These are phyloP conservation scores for Colius striatus DNA, from an alignment of 2,113 vertebrate genomes.

Conservation along the genomic window DNA sequence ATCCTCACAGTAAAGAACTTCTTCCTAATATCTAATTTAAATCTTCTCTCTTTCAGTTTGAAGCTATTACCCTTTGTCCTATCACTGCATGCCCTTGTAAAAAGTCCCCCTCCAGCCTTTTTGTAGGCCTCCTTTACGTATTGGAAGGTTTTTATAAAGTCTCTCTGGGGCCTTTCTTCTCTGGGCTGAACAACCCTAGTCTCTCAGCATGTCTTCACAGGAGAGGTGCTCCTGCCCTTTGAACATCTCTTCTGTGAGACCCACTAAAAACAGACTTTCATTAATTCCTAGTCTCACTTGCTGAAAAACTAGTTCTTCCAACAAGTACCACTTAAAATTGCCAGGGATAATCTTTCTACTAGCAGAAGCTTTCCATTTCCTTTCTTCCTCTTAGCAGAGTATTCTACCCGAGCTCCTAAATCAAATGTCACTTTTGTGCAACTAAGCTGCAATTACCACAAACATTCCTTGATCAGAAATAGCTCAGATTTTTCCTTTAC, in stretches of 20 bases:
- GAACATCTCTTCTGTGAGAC: not conserved
- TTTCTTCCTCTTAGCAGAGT: not conserved
- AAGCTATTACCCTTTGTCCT: no score
- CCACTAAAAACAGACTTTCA: not conserved
- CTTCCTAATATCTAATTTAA: no score
- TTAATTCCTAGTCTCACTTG: rapidly evolving
- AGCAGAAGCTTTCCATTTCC: not conserved
- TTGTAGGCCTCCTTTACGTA: no score
- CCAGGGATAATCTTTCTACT: not conserved
- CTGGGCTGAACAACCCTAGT: no score
- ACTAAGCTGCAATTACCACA: not conserved
- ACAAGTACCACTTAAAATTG: not conserved
- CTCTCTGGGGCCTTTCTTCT: no score
- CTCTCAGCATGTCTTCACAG: no score
- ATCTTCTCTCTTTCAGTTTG: no score
- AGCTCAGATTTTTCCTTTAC: not conserved
- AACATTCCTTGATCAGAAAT: not conserved
- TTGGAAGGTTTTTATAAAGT: no score
- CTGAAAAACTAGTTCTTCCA: not conserved
- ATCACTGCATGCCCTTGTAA: no score
- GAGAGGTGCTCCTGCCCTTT: no score
- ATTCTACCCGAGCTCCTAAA: not conserved
- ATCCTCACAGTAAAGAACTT: no score
- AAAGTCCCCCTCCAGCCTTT: no score
- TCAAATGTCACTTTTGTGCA: not conserved